A percentile compares a stretch with the other conserved stretches of the same genome.
phyloP scores from a whole-genome alignment of 2,113 vertebrate species.

The Menidia beryllina region DNA sequence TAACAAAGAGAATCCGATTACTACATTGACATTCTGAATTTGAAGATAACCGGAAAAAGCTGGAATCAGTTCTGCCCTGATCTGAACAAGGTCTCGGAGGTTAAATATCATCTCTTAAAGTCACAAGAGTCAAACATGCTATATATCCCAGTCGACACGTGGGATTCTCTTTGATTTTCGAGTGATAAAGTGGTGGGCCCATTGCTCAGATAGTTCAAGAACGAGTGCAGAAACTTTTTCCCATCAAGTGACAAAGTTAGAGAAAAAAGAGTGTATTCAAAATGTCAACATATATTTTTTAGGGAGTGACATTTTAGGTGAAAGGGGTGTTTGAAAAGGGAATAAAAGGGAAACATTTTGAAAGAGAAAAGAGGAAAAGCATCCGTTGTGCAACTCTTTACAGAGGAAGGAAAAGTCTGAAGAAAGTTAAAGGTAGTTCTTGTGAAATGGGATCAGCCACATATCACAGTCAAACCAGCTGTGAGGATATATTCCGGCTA shows the following conservation, averaged over 20 bases:
- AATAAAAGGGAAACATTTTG: conserved; percentile 50
- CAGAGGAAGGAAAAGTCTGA: conserved; percentile 59
- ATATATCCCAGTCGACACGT: neutral
- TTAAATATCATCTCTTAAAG: neutral
- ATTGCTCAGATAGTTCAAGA: conserved; percentile 33
- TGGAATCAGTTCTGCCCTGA: conserved; percentile 25
- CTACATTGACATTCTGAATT: conserved; percentile 72
- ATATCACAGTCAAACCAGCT: conserved; percentile 64
- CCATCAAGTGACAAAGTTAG: conserved; percentile 10
- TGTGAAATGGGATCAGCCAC: conserved; percentile 50
- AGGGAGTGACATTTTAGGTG: conserved; percentile 43
- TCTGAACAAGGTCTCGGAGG: neutral
- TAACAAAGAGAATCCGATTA: conserved; percentile 38
- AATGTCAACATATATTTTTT: conserved; percentile 61
- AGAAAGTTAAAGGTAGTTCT: conserved; percentile 72
- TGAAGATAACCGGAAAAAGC: conserved; percentile 22
- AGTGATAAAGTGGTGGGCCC: neutral
- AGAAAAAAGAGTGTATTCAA: conserved; percentile 42
- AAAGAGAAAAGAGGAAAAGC: conserved; percentile 43
- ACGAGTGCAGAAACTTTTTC: conserved; percentile 26
- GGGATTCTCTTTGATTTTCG: neutral
- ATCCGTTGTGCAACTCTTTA: conserved; percentile 43
- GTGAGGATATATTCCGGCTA: conserved; percentile 12
- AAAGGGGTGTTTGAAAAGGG: conserved; percentile 45
- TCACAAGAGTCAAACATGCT: neutral